Conservation (phyloP, 1,140 invertebrate genomes). For the Musca domestica region DNA sequence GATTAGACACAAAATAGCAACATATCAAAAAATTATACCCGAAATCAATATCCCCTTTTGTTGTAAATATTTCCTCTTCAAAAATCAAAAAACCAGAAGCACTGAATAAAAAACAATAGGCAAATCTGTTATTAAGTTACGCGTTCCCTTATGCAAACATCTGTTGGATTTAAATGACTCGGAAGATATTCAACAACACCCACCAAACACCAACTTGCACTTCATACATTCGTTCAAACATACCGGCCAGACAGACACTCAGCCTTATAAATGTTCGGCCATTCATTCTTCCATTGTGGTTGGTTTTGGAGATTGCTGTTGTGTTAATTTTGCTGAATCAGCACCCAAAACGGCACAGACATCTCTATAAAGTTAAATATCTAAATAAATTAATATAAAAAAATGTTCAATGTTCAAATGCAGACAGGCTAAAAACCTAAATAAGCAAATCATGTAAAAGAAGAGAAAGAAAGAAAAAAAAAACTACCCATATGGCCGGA, state of each 20-base stretch:
- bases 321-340: conserved; percentile 11
- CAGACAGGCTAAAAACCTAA: background rate
- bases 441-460: background rate
- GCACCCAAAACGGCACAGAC: background rate
- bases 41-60: background rate
- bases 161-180: conserved; percentile 20
- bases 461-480: background rate
- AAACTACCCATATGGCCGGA: conserved; percentile 3
- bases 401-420: background rate
- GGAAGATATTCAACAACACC: conserved; percentile 12
- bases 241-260: background rate
- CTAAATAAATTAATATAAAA: conserved; percentile 11
- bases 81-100: too few relatives aligned
- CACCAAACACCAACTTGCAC: background rate
- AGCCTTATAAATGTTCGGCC: background rate
- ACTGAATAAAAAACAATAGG: too few relatives aligned
- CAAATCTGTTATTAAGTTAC: conserved; percentile 13
- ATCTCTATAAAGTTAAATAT: conserved; percentile 16
- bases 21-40: background rate
- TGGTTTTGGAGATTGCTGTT: background rate
- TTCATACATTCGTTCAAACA: conserved; percentile 2
- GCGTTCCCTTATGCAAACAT: conserved; percentile 15
- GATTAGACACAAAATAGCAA: conserved; percentile 1
- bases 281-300: background rate
- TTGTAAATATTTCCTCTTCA: background rate